These are phyloP conservation scores for Zophobas morio DNA, from an alignment of 1,140 invertebrate genomes.

Conservation along the genomic window DNA sequence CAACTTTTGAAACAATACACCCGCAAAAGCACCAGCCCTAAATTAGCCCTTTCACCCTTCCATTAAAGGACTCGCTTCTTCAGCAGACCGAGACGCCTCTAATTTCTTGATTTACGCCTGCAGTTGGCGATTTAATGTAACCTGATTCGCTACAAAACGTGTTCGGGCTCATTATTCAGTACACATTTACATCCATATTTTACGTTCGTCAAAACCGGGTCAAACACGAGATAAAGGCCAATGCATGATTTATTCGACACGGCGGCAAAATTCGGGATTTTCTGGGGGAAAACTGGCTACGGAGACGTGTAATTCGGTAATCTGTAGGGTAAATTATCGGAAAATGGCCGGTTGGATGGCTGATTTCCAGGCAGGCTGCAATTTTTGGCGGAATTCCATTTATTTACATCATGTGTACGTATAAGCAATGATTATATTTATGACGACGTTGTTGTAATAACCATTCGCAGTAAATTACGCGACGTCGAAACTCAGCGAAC, in stretches of 20 bases:
- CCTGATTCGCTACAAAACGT: neutral
- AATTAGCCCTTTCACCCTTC: neutral
- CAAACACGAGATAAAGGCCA: slow-evolving; percentile 21
- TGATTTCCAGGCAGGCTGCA: no score
- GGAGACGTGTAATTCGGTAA: slow-evolving; percentile 20
- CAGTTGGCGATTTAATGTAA: neutral
- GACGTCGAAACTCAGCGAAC: no score
- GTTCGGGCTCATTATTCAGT: slow-evolving; percentile 22
- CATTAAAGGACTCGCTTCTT: neutral
- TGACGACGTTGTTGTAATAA: no score
- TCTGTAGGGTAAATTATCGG: slow-evolving; percentile 31
- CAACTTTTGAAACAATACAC: slow-evolving; percentile 23
- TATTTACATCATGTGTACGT: no score
- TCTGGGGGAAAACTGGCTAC: neutral
- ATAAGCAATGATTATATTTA: no score
- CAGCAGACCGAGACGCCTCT: neutral
- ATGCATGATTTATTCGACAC: slow-evolving; percentile 14
- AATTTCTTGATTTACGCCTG: slow-evolving; percentile 42
- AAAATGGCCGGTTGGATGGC: neutral
- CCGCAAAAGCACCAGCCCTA: slow-evolving; percentile 1
- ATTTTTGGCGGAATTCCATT: no score
- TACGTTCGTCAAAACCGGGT: neutral
- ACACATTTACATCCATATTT: slow-evolving; percentile 29
- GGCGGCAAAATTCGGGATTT: neutral
- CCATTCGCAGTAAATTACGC: no score